Conservation (phyloP, 2,888 invertebrate species). For the Girardia tigrina region DNA sequence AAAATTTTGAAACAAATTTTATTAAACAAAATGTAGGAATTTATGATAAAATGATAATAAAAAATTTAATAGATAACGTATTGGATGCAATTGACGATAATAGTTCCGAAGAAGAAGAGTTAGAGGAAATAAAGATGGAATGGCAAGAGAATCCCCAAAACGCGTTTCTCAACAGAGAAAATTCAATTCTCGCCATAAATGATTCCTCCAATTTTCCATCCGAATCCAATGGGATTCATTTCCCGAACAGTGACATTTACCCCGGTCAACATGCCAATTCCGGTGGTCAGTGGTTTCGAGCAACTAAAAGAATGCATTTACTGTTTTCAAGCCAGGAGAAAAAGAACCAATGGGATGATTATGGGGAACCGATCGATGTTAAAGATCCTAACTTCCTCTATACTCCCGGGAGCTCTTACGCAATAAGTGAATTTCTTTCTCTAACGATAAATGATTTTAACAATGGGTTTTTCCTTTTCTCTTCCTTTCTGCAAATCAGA, state of each 20-base stretch:
- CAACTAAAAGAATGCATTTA: constrained; percentile 30
- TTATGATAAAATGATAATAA: too few species aligned
- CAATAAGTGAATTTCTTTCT: constrained; percentile 4
- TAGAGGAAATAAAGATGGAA: constrained; percentile 28
- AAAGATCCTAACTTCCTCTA: constrained; percentile 39
- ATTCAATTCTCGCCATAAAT: neutral
- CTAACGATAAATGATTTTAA: too few species aligned
- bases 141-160: neutral
- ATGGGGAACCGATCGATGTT: constrained; percentile 69
- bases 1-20: too few species aligned
- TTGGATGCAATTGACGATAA: neutral
- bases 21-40: too few species aligned
- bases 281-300: constrained; percentile 34
- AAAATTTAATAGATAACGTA: neutral
- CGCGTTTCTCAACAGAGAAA: too few species aligned
- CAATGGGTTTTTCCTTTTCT: too few species aligned
- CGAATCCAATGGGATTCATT: constrained; percentile 37
- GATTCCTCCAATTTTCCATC: constrained; percentile 30
- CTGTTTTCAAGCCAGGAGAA: constrained; percentile 25
- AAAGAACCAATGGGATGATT: constrained; percentile 71
- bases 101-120: neutral
- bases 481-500: neutral
- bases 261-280: constrained; percentile 30
- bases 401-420: neutral
- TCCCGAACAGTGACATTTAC: constrained; percentile 31